phyloP scores from a whole-genome alignment of 2,888 invertebrate genomes.

The Acutogordius australiensis region DNA sequence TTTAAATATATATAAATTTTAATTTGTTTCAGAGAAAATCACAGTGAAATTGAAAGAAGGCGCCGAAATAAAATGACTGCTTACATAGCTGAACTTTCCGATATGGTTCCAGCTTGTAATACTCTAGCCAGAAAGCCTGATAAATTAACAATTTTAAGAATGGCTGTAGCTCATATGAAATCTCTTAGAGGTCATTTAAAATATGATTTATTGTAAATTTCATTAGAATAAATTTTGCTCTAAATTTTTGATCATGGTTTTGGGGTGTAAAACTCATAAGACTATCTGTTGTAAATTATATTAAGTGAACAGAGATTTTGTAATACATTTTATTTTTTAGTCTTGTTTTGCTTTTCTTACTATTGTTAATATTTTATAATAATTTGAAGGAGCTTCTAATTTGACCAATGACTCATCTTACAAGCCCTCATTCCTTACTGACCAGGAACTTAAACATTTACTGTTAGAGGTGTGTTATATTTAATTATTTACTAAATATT shows the following conservation, averaged over 20 bases:
- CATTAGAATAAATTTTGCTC: neutral
- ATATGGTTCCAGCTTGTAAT: conserved; percentile 97
- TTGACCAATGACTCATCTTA: conserved; percentile 83
- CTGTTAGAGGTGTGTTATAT: conserved; percentile 62
- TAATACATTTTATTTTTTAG: too few species aligned
- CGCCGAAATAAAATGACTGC: conserved; percentile 98
- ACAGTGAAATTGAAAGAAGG: conserved; percentile 90
- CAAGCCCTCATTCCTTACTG: conserved; percentile 90
- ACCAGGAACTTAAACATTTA: conserved; percentile 89
- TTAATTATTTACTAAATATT: too few species aligned
- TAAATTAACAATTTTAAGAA: conserved; percentile 85
- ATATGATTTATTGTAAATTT: neutral
- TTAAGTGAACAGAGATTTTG: too few species aligned
- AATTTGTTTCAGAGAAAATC: conserved; percentile 47
- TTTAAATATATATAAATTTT: conserved; percentile 27
- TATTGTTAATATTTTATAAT: too few species aligned
- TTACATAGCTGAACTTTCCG: conserved; percentile 92
- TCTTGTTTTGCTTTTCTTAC: too few species aligned
- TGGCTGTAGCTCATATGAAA: conserved; percentile 99
- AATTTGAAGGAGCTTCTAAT: conserved; percentile 51
- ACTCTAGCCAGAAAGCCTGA: conserved; percentile 90
- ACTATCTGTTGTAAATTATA: neutral
- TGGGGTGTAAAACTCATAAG: neutral
- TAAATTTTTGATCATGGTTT: neutral
- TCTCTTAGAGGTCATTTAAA: conserved; percentile 45